phyloP scores from a whole-genome alignment of 2,797 vertebrate species.

The Arvicola amphibius region DNA sequence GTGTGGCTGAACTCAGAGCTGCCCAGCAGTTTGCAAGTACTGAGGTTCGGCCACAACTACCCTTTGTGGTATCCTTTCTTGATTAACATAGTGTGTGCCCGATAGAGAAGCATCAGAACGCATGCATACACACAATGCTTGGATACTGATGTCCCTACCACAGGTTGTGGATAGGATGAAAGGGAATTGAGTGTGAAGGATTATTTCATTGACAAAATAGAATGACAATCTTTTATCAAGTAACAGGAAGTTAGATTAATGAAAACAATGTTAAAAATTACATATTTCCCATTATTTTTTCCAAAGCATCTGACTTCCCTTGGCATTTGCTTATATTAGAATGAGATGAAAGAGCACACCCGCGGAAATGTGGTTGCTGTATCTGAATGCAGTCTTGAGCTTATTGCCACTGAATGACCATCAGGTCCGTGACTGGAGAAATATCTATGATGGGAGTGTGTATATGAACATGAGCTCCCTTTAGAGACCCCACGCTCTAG shows the following conservation, averaged over 20 bases:
- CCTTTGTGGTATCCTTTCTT: not conserved
- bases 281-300: not conserved
- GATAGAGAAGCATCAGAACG: not conserved
- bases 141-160: not conserved
- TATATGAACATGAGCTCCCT: not conserved
- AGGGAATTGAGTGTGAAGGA: not conserved
- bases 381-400: not conserved
- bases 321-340: not conserved
- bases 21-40: not conserved
- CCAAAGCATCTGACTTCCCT: not conserved
- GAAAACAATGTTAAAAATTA: slow-evolving; percentile 25
- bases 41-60: not conserved
- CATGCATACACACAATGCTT: not conserved
- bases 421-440: not conserved
- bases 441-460: not conserved
- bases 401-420: not conserved
- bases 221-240: not conserved
- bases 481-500: not conserved
- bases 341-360: not conserved
- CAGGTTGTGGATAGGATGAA: not conserved
- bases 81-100: slow-evolving; percentile 1
- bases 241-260: not conserved
- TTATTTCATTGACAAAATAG: not conserved
- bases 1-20: not conserved
- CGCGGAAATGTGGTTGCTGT: not conserved